A percentile compares a stretch with the other conserved stretches of the same genome.
Evolutionary conservation across 2,113 vertebrate species (phyloP).

Genomic region (Psittacula cyanocephala): DNA sequence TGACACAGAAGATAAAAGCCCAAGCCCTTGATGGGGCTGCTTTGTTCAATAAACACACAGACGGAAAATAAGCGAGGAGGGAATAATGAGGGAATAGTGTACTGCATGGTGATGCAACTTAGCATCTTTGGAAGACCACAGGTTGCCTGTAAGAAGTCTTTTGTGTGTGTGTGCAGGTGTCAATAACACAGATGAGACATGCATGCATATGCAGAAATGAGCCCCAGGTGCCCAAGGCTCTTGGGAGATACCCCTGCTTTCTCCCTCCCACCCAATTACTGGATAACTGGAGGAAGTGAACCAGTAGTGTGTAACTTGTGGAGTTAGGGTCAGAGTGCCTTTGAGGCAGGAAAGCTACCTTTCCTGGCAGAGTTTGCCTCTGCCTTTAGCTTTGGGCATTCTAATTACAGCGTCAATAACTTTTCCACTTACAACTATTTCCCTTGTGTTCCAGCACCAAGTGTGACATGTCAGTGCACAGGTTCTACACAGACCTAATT

Average conservation of each 20-base stretch:
- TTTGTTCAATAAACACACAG: not conserved
- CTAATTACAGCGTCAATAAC: not conserved
- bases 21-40: not conserved
- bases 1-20: not conserved
- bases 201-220: not conserved
- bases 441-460: not conserved
- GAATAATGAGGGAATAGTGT: not conserved
- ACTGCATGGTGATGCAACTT: not conserved
- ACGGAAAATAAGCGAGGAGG: not conserved
- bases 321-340: not conserved
- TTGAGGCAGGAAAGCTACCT: not conserved
- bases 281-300: not conserved
- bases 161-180: not conserved
- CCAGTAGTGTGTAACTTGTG: not conserved
- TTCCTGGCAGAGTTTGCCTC: not conserved
- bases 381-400: not conserved
- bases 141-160: not conserved
- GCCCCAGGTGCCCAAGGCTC: not conserved
- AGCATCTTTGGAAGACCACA: not conserved
- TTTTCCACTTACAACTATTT: not conserved
- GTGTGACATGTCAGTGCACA: not conserved
- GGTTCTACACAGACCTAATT: not conserved
- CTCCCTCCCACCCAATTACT: not conserved
- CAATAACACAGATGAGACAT: not conserved
- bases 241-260: not conserved